These are phyloP conservation scores for Poeciliopsis retropinna DNA, from an alignment of 2,113 vertebrate species.

Conservation along the genomic window DNA sequence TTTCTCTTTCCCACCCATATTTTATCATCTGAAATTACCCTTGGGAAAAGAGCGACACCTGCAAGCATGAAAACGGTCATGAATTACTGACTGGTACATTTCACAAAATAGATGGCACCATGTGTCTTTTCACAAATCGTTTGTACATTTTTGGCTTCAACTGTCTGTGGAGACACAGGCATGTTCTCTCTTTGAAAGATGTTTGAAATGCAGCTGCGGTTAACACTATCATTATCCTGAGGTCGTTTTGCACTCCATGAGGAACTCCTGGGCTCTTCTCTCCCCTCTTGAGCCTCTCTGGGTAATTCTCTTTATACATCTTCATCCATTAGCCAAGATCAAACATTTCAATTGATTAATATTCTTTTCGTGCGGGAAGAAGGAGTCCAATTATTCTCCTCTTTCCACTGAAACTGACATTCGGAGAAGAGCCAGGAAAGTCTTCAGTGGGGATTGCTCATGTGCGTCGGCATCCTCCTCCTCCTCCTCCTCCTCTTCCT, in stretches of 20 bases:
- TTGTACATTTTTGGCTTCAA: too few species aligned
- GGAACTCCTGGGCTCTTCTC: constrained; percentile 1
- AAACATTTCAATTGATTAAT: constrained; percentile 24
- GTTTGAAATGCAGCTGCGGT: too few species aligned
- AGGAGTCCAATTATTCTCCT: constrained; percentile 31
- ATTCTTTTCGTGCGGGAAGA: neutral
- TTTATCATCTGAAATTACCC: neutral
- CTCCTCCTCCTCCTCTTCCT: constrained; percentile 33
- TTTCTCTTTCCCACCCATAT: constrained; percentile 1
- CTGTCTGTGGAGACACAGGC: too few species aligned
- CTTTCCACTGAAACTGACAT: constrained; percentile 34
- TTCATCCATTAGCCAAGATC: constrained; percentile 13
- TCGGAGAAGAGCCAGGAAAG: constrained; percentile 50
- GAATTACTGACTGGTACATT: too few species aligned
- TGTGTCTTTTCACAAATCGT: too few species aligned
- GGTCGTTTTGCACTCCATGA: neutral
- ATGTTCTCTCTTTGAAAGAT: too few species aligned
- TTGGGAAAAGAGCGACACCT: neutral
- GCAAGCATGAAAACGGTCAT: too few species aligned
- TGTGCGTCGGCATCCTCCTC: constrained; percentile 55
- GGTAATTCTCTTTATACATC: constrained; percentile 11
- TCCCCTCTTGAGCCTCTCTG: neutral
- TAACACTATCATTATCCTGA: neutral
- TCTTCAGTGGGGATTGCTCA: constrained; percentile 61
- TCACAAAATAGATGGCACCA: too few species aligned